Evolutionary conservation across 2,888 invertebrate genomes (phyloP).

Genomic region (Loripinus fragilis): DNA sequence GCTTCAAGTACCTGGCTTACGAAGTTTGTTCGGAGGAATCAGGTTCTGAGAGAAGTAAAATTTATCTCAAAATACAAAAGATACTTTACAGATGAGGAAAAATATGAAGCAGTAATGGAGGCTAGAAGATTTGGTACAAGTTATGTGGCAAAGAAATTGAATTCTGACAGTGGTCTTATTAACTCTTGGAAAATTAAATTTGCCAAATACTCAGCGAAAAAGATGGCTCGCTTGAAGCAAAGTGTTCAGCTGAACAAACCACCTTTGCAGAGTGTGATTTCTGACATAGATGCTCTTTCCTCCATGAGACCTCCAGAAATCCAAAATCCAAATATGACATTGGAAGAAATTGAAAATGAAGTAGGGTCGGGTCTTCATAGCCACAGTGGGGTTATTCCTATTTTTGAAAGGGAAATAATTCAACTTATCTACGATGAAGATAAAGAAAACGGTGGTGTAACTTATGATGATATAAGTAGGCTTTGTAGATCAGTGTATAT

Average conservation of each 20-base stretch:
- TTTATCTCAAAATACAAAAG: conserved; percentile 59
- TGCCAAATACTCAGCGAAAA: conserved; percentile 44
- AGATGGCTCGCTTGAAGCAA: conserved; percentile 45
- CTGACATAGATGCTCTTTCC: neutral
- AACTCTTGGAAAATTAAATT: conserved; percentile 60
- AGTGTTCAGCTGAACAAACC: conserved; percentile 2
- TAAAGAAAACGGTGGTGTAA: conserved; percentile 52
- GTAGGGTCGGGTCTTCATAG: conserved; percentile 23
- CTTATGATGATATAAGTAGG: conserved; percentile 58
- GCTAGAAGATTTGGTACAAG: conserved; percentile 55
- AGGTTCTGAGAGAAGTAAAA: conserved; percentile 40
- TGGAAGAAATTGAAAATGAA: conserved; percentile 11
- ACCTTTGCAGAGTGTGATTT: conserved; percentile 2
- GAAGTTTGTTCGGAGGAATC: conserved; percentile 49
- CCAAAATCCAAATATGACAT: conserved; percentile 38
- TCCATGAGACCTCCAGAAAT: neutral
- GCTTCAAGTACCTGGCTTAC: conserved; percentile 56
- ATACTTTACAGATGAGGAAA: conserved; percentile 56
- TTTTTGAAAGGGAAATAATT: conserved; percentile 55
- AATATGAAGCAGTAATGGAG: conserved; percentile 46
- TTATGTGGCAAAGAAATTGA: conserved; percentile 51
- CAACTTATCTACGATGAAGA: conserved; percentile 43
- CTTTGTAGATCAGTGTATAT: conserved; percentile 52
- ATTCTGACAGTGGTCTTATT: conserved; percentile 51
- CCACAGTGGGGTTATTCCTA: conserved; percentile 50